Evolutionary conservation across 1,140 invertebrate genomes (phyloP).

Genomic region (Drosophila eugracilis): DNA sequence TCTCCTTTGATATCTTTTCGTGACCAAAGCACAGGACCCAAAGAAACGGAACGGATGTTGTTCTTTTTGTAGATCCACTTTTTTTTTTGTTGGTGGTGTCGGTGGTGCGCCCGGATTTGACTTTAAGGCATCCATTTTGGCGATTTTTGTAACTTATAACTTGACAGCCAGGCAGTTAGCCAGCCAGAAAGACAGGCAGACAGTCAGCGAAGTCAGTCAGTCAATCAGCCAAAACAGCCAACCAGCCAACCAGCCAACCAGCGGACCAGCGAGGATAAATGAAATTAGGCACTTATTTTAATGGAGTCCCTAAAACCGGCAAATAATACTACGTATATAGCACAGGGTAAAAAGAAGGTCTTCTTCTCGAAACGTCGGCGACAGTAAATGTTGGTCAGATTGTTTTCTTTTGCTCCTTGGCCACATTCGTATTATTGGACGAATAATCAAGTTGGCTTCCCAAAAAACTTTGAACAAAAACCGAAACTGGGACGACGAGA

Average conservation of each 20-base stretch:
- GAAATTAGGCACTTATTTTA: constrained; percentile 78
- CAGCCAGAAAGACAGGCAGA: constrained; percentile 23
- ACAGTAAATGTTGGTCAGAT: constrained; percentile 43
- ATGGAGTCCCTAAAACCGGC: constrained; percentile 64
- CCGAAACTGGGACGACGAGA: constrained; percentile 2
- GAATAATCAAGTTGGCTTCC: constrained; percentile 49
- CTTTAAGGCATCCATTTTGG: constrained; percentile 65
- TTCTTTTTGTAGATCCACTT: constrained; percentile 28
- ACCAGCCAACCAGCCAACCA: constrained; percentile 2
- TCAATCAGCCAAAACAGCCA: constrained; percentile 8
- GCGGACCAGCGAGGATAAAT: constrained; percentile 38
- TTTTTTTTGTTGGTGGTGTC: constrained; percentile 22
- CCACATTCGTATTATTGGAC: constrained; percentile 45
- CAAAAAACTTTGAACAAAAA: background rate
- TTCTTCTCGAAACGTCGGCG: constrained; percentile 7
- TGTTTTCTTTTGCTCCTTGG: constrained; percentile 12
- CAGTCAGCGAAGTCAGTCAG: constrained; percentile 27
- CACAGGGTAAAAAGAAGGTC: background rate
- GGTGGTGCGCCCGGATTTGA: constrained; percentile 45
- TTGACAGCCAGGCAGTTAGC: constrained; percentile 39
- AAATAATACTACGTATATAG: constrained; percentile 18
- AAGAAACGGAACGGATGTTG: constrained; percentile 49
- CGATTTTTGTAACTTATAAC: constrained; percentile 68
- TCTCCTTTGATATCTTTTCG: constrained; percentile 43
- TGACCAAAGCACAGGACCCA: constrained; percentile 25